Conservation (phyloP, 2,113 vertebrate species). For the Pagrus major region DNA sequence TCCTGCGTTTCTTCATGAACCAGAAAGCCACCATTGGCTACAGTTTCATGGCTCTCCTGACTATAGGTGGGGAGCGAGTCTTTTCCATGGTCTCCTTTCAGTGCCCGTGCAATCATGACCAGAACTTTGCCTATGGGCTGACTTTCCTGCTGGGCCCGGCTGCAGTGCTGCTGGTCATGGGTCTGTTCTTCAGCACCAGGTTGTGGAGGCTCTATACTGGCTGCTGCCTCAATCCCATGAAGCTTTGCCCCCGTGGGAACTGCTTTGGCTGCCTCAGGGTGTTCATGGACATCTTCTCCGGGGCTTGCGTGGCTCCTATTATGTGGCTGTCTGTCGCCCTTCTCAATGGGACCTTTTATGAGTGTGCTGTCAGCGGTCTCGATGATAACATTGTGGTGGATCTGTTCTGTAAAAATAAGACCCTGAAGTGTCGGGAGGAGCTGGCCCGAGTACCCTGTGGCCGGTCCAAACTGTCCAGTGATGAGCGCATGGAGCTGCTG, state of each 20-base stretch:
- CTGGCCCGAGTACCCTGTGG: slow-evolving; percentile 87
- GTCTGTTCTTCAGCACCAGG: slow-evolving; percentile 87
- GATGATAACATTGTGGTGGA: slow-evolving; percentile 80
- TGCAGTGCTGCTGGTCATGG: slow-evolving; percentile 87
- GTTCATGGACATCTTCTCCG: slow-evolving; percentile 61
- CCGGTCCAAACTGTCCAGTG: slow-evolving; percentile 81
- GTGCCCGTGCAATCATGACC: slow-evolving; percentile 90
- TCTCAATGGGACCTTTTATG: slow-evolving; percentile 94
- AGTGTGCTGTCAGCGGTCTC: slow-evolving; percentile 93
- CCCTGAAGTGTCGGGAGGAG: slow-evolving; percentile 83
- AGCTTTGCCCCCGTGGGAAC: slow-evolving; percentile 81
- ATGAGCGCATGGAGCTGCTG: slow-evolving; percentile 86
- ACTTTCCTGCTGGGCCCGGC: slow-evolving; percentile 92
- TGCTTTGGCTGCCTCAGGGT: slow-evolving; percentile 66
- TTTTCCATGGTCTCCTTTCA: slow-evolving; percentile 94
- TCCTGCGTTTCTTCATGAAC: slow-evolving; percentile 88
- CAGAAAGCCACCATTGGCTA: slow-evolving; percentile 92
- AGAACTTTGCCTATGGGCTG: slow-evolving; percentile 90
- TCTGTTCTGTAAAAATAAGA: slow-evolving; percentile 87
- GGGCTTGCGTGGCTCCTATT: slow-evolving; percentile 88
- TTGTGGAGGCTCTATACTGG: slow-evolving; percentile 94
- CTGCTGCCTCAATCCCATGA: slow-evolving; percentile 86
- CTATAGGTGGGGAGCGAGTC: slow-evolving; percentile 89
- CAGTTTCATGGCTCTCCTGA: slow-evolving; percentile 93
- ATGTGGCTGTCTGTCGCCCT: slow-evolving; percentile 96